Evolutionary conservation across 2,888 invertebrate species (phyloP), one percentile per base, ranked within the genome.

Genomic region (Pediacus dermestoides): DNA sequence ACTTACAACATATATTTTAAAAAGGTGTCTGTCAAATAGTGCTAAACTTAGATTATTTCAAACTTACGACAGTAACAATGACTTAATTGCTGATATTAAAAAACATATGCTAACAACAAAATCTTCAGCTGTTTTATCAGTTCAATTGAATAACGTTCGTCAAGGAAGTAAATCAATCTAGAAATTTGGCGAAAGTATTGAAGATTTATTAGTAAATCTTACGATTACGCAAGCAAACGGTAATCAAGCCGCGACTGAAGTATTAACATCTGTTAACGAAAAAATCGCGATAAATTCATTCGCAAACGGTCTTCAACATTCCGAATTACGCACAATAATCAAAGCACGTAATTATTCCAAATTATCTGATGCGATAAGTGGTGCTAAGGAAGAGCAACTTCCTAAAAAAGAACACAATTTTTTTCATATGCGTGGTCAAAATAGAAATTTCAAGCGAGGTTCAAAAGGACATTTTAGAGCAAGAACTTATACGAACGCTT

Each of bases 221-320:
- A 30, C 40, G 2, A 34, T 37, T 25, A 18, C 31, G 22, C 33
- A 46, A 28, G 32, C 40, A 8, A 32, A 44, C 9, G 38, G 28
- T 7, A 26, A 30, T 30, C 8, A 13, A 13, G 14, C 37, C 22
- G 2, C 1, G 2, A 2, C 18, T 11, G 10, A 23, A 16, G 16
- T 39, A 25, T 30, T 43, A 14, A 8, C 18, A 25, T 7, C 10
- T 12, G 27, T 22, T 8, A 43, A 43, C 21, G 35, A 43, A 16
- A 31, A 31, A 31, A 14, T 8, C 10, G 31, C 16, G 2, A 31
- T 16, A 16, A 2, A 16, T 1, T 2, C 2, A 9, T 31, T 31
- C 18, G 31, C 31, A 10, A 12, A 31, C 2, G 16, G 16, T n/a
- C n/a, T n/a, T n/a, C n/a, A n/a, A n/a, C n/a, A n/a, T n/a, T 10